Base-by-base conservation (phyloP, 2,797 vertebrate genomes). In the Lutjanus argentimaculatus region DNA sequence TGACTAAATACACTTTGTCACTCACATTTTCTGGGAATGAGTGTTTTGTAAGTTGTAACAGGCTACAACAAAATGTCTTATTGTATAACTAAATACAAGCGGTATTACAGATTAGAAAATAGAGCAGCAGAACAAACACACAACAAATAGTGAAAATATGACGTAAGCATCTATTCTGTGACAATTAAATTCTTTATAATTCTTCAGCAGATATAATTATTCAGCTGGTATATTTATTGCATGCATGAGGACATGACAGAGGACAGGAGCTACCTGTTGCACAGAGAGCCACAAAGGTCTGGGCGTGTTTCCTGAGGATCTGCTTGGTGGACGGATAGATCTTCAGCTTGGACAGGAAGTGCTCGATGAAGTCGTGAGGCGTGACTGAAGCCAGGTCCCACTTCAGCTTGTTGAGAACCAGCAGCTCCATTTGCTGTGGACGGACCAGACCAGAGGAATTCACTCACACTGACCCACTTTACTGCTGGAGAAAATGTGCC, bases 381-480 rank as follows among this genome's bases (percentile, higher is more conserved):
- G 98, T 99, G 92, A 97, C 97, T 57, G 98, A 97, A 1, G 98
- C 98, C 95, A 99, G 95, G 89, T 99, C 98, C 98, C 98, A 99
- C 94, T 99, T 99, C 91, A 99, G 96, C 88, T 99, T 99, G 96
- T 97, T 99, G 88, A 99, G 96, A 89, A 98, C 96, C 75, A 99
- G 95, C 91, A 99, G 94, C 94, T 99, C 98, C 98, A 99, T 99
- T 95, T 98, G 97, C 98, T 99, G 95, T 88, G 83, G 75, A 90
- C 17, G 77, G 75, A 91, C 16, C 81, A 91, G 89, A 92, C 21
- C 52, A 92, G 30, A 87, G 21, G 22, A 15, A 75, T 67, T 85
- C 63, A 80, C 45, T 80, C 73, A 86, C 9, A 78, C 30, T 46
- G 69, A 71, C 42, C 71, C 69, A 58, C 51, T 45, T 25, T n/a